Evolutionary conservation across 2,113 vertebrate species (phyloP).

Genomic region (Oceanodroma tethys): DNA sequence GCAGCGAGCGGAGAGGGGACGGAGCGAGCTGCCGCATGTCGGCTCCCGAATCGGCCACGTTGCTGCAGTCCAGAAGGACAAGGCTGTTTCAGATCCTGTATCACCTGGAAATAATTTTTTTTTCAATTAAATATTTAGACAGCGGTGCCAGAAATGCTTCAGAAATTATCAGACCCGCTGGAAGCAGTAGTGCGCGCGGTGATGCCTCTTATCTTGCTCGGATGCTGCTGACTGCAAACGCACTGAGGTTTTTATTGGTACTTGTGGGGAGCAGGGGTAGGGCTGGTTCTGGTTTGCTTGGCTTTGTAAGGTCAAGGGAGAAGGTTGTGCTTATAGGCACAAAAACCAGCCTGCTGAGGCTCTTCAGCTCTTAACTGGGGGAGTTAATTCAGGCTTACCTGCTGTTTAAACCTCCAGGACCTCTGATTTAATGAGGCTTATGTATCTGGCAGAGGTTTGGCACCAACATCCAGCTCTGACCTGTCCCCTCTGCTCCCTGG

Average conservation of each 20-base stretch:
- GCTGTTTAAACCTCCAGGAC: neutral
- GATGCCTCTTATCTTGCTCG: too few species aligned
- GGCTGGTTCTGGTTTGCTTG: neutral
- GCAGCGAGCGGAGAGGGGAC: neutral
- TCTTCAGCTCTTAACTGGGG: neutral
- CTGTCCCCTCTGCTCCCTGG: neutral
- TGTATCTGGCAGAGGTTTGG: neutral
- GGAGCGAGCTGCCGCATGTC: neutral
- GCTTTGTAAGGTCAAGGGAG: neutral
- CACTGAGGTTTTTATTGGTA: accelerated
- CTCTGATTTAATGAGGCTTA: neutral
- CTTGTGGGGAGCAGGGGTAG: neutral
- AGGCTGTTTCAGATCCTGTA: neutral
- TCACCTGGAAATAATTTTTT: neutral
- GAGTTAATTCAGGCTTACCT: neutral
- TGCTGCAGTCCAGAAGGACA: neutral
- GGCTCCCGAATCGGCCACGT: accelerated
- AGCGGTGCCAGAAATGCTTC: neutral
- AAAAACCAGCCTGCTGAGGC: neutral
- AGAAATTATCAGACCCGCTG: accelerated
- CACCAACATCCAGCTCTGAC: neutral
- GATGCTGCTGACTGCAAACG: neutral
- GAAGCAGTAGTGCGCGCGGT: accelerated
- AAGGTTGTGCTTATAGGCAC: neutral
- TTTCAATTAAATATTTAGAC: neutral